Percentiles rank a stretch among this genome's conserved stretches.
Conservation (phyloP, 2,797 vertebrate genomes). For the Prionace glauca region DNA sequence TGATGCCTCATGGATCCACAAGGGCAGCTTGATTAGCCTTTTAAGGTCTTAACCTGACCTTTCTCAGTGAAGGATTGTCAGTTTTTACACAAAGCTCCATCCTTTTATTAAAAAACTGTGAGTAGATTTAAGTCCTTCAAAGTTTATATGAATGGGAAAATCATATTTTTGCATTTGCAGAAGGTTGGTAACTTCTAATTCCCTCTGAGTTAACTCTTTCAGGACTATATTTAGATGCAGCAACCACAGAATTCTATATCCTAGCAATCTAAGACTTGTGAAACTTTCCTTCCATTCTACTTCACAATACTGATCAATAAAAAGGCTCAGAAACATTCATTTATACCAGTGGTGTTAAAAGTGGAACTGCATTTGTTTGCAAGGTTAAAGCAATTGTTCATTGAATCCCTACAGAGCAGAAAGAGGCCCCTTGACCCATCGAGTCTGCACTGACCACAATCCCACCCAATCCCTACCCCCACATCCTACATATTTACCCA, state of each 20-base stretch:
- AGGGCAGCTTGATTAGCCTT: neutral
- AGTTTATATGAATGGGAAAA: neutral
- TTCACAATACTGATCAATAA: neutral
- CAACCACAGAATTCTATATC: neutral
- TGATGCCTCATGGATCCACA: neutral
- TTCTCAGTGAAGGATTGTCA: neutral
- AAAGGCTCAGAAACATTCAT: neutral
- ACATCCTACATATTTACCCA: too few relatives aligned
- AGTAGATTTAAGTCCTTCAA: neutral
- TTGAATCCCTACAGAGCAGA: too few relatives aligned
- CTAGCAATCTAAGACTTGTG: neutral
- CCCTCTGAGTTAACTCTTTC: neutral
- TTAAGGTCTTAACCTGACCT: neutral
- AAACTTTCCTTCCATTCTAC: neutral
- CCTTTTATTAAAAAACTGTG: neutral
- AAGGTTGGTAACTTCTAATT: neutral
- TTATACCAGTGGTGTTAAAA: neutral
- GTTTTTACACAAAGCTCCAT: neutral
- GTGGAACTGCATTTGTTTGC: neutral
- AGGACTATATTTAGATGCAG: neutral
- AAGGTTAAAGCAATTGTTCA: neutral
- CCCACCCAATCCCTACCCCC: too few relatives aligned
- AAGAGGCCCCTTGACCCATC: too few relatives aligned
- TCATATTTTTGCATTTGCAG: neutral
- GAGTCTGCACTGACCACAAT: too few relatives aligned